phyloP scores from a whole-genome alignment of 2,113 vertebrate genomes.

The Romanogobio albipinnatus region DNA sequence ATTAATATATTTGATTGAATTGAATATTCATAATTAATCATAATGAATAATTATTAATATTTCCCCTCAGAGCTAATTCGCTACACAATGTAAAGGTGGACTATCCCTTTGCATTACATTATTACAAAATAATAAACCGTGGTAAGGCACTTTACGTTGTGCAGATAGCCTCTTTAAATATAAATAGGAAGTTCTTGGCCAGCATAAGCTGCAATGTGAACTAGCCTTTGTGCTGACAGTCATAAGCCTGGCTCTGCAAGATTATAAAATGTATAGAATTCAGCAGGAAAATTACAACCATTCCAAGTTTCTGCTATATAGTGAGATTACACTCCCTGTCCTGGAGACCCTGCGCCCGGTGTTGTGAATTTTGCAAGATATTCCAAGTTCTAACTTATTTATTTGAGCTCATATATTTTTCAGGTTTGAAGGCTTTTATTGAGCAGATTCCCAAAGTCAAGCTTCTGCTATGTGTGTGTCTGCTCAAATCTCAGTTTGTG shows the following conservation, averaged over 20 bases:
- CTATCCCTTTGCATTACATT: too few relatives aligned
- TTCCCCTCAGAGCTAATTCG: too few relatives aligned
- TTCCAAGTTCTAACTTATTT: slow-evolving; percentile 27
- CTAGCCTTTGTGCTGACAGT: neutral
- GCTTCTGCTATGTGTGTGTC: neutral
- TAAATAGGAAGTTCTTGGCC: neutral
- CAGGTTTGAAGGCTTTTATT: slow-evolving; percentile 33
- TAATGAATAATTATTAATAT: too few relatives aligned
- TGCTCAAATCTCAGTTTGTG: neutral
- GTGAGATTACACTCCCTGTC: neutral
- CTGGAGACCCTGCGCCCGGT: neutral
- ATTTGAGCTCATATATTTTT: slow-evolving; percentile 41
- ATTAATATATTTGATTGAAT: too few relatives aligned
- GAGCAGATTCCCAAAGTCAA: slow-evolving; percentile 25
- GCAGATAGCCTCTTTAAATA: neutral
- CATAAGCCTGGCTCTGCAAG: neutral
- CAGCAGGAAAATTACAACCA: neutral
- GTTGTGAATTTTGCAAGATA: slow-evolving; percentile 3
- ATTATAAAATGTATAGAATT: slow-evolving; percentile 11
- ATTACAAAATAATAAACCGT: neutral
- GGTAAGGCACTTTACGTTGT: neutral
- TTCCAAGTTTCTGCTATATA: neutral
- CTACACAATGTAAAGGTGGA: too few relatives aligned
- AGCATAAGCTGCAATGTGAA: neutral
- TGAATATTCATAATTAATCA: too few relatives aligned